Base-by-base conservation (phyloP, 92 coral and sea anemone genomes). In the Galaxea fascicularis region DNA sequence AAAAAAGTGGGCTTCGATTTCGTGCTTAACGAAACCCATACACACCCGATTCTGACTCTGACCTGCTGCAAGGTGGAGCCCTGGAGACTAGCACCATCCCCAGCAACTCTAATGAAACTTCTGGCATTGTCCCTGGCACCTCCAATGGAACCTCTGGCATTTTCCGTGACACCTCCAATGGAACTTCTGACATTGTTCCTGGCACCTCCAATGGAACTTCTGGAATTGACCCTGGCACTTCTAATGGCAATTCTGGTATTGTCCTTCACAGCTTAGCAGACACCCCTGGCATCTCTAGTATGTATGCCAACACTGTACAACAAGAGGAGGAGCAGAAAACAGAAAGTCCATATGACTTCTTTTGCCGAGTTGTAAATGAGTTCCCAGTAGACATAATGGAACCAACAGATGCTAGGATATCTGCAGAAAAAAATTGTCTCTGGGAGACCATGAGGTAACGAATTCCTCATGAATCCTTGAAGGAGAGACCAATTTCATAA, bases 361-460 rank as follows among this genome's bases (percentile, higher is more conserved):
- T 69, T 69, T 30, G 74, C 74, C 73, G 27, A 11, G 82, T 84
- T 31, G 77, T 78, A 31, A 72, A 79, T 79, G 83, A 79, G 75
- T 51, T 80, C 57, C 89, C 90, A 60, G 35, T 70, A 51, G 67
- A 27, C 75, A 79, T 79, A 45, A 82, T 54, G 29, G 93, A 89
- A 69, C 93, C 93, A 57, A 80, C 93, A 89, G 82, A 89, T 89
- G 78, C 89, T 89, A 14, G 65, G 88, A 86, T 90, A 80, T 82
- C 91, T 76, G 63, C 88, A 86, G 70, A 82, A 82, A 86, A 90
- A 90, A 63, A 86, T 86, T 30, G 88, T 82, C 54, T 35, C 70
- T 63, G 94, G 91, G 52, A 78, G 94, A 52, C 85, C 90, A 65
- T 65, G 87, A 64, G 91, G 76, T 91, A 71, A 91, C 77, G 67